A percentile compares a stretch with the other conserved stretches of the same genome.
Conservation (phyloP, 2,888 invertebrate genomes). For the Corythucha ciliata region DNA sequence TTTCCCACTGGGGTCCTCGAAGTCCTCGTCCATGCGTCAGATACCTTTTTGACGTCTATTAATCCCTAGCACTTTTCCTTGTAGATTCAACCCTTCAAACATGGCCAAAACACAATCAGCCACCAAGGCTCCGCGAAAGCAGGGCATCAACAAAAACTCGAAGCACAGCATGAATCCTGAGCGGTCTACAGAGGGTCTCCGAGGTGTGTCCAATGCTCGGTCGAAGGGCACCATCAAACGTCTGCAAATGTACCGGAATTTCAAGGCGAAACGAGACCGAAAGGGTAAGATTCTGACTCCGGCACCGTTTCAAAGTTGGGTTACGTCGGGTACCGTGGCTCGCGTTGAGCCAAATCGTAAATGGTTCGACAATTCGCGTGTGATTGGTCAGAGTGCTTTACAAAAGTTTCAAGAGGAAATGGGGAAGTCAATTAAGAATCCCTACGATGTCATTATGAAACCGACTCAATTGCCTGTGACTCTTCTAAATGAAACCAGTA, state of each 20-base stretch:
- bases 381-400: slow-evolving; percentile 82
- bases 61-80: neutral
- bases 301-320: slow-evolving; percentile 89
- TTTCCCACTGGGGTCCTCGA: slow-evolving; percentile 17
- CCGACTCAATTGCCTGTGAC: slow-evolving; percentile 91
- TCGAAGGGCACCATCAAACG: slow-evolving; percentile 92
- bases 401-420: slow-evolving; percentile 91
- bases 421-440: slow-evolving; percentile 87
- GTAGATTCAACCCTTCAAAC: slow-evolving; percentile 12
- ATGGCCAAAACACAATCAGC: slow-evolving; percentile 71
- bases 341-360: slow-evolving; percentile 94
- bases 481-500: slow-evolving; percentile 81
- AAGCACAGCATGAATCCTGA: slow-evolving; percentile 95
- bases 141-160: slow-evolving; percentile 73
- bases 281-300: slow-evolving; percentile 74
- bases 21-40: neutral
- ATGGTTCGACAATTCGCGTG: slow-evolving; percentile 98
- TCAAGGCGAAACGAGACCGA: slow-evolving; percentile 85
- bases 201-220: slow-evolving; percentile 74
- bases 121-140: slow-evolving; percentile 65
- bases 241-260: slow-evolving; percentile 96
- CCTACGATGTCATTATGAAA: slow-evolving; percentile 95
- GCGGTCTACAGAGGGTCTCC: slow-evolving; percentile 62
- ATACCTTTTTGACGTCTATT: slow-evolving; percentile 2
- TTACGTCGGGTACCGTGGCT: slow-evolving; percentile 76